phyloP scores from a whole-genome alignment of 2,797 vertebrate genomes.

The Harpagifer antarcticus region DNA sequence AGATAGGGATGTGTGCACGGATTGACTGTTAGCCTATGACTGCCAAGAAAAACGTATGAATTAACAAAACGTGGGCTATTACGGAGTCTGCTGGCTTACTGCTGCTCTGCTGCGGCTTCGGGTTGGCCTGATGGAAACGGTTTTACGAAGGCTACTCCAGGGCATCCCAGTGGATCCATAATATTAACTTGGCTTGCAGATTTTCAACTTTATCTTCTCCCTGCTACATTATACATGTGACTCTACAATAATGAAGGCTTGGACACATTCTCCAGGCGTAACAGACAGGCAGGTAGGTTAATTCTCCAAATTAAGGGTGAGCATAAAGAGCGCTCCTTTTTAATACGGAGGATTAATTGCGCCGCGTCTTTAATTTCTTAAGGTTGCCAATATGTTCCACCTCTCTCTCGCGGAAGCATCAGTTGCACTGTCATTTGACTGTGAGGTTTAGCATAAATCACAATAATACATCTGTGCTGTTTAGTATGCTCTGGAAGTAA shows the following conservation, averaged over 20 bases:
- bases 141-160: constrained; percentile 51
- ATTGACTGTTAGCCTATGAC: constrained; percentile 57
- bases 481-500: constrained; percentile 44
- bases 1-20: constrained; percentile 53
- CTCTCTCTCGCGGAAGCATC: constrained; percentile 47
- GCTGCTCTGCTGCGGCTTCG: constrained; percentile 6
- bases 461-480: constrained; percentile 53
- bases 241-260: constrained; percentile 47
- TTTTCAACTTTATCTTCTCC: constrained; percentile 51
- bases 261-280: constrained; percentile 60
- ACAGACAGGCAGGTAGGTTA: constrained; percentile 54
- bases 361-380: constrained; percentile 54
- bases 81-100: constrained; percentile 40
- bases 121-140: constrained; percentile 45
- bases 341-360: constrained; percentile 60
- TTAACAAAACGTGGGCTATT: constrained; percentile 62
- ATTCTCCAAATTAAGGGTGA: constrained; percentile 63
- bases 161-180: constrained; percentile 61
- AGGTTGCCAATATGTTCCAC: constrained; percentile 49
- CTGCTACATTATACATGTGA: constrained; percentile 58
- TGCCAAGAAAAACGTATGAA: constrained; percentile 69
- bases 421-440: constrained; percentile 55
- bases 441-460: constrained; percentile 70
- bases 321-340: constrained; percentile 44
- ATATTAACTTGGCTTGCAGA: constrained; percentile 58